phyloP scores from a whole-genome alignment of 2,888 invertebrate genomes.

The Caenorhabditis sulstoni region DNA sequence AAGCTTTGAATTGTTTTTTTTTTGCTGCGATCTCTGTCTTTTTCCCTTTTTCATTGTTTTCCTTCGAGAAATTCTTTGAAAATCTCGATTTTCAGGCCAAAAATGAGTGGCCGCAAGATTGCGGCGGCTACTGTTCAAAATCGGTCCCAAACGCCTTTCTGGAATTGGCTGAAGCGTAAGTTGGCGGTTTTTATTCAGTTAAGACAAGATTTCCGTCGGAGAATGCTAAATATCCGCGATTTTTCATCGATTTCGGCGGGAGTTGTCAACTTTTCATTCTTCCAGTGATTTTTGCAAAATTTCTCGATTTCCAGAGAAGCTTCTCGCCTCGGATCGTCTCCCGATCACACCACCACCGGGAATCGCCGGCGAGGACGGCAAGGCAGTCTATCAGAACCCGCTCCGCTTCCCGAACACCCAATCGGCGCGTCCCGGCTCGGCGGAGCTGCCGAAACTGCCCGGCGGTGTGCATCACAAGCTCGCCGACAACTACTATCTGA shows the following conservation, averaged over 20 bases:
- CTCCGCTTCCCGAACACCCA: slow-evolving; percentile 78
- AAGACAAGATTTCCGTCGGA: no score
- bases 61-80: background rate
- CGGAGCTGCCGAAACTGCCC: slow-evolving; percentile 85
- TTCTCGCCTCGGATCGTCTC: slow-evolving; percentile 75
- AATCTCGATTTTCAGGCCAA: background rate
- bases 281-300: no score
- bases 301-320: slow-evolving; percentile 59
- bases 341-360: slow-evolving; percentile 75
- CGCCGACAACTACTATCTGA: slow-evolving; percentile 89
- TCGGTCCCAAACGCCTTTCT: slow-evolving; percentile 76
- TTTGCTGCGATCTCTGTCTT: no score
- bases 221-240: no score
- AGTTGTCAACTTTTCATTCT: no score
- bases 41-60: background rate
- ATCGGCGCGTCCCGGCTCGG: slow-evolving; percentile 86
- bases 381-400: slow-evolving; percentile 73
- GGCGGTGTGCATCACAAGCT: slow-evolving; percentile 88
- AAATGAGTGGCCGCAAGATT: slow-evolving; percentile 70
- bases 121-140: slow-evolving; percentile 75
- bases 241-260: no score
- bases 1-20: background rate
- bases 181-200: background rate
- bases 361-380: slow-evolving; percentile 74
- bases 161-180: slow-evolving; percentile 71